Conservation (phyloP, 2,888 invertebrate genomes). For the Euzetes globulus region DNA sequence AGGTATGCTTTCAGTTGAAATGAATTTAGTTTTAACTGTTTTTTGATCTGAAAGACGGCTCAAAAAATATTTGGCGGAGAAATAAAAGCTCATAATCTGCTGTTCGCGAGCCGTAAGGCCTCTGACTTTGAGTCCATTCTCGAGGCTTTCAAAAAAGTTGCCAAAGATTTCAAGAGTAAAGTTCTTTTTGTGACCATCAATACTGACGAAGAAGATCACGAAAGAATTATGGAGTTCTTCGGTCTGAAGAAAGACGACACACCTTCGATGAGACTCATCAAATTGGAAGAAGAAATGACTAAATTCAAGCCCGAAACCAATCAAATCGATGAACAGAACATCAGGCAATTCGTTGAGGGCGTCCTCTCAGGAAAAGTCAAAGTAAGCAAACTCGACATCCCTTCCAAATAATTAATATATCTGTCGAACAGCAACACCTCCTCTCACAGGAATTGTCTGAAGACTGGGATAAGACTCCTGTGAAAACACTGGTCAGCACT, state of each 20-base stretch:
- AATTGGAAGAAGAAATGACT: conserved; percentile 91
- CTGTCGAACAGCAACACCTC: conserved; percentile 64
- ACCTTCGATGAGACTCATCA: conserved; percentile 82
- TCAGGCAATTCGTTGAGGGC: conserved; percentile 71
- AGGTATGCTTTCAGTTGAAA: conserved; percentile 48
- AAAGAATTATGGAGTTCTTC: conserved; percentile 97
- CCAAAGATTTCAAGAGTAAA: conserved; percentile 81
- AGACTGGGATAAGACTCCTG: conserved; percentile 93
- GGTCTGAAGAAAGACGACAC: conserved; percentile 91
- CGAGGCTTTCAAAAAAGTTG: conserved; percentile 69
- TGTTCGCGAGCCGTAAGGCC: conserved; percentile 82
- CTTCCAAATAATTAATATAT: neutral
- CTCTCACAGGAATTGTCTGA: conserved; percentile 86
- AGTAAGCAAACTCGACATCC: conserved; percentile 45
- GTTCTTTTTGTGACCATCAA: conserved; percentile 93
- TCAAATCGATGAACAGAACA: conserved; percentile 61
- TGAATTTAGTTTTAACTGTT: conserved; percentile 2
- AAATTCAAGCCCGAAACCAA: conserved; percentile 74
- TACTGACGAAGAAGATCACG: conserved; percentile 89
- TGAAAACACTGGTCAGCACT: conserved; percentile 82
- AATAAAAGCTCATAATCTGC: conserved; percentile 88
- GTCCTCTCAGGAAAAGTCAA: conserved; percentile 89
- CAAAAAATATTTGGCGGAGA: conserved; percentile 97
- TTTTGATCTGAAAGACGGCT: conserved; percentile 58
- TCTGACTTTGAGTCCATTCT: conserved; percentile 73